A percentile compares a stretch with the other conserved stretches of the same genome.
These are phyloP conservation scores for Ianthella basta DNA, from an alignment of 37 sponge, comb jelly and placozoan species.

Conservation along the genomic window DNA sequence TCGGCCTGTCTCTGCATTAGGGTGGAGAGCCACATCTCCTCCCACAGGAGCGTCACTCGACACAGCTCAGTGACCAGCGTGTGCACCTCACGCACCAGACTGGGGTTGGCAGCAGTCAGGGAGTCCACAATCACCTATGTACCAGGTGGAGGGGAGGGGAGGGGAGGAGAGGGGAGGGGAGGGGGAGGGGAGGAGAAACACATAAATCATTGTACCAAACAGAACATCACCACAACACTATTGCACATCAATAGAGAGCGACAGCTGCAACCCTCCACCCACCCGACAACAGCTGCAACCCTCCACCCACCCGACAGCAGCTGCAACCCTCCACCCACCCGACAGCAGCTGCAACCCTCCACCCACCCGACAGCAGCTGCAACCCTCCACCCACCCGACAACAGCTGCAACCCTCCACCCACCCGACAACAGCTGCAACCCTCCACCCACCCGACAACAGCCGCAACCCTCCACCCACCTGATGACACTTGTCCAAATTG, in stretches of 20 bases:
- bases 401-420: no score
- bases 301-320: no score
- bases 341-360: no score
- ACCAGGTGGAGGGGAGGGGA: neutral
- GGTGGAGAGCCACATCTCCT: conserved; percentile 94
- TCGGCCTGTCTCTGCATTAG: conserved; percentile 90
- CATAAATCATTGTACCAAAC: neutral
- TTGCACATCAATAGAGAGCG: no score
- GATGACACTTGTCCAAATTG: conserved; percentile 78
- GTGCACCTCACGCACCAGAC: conserved; percentile 77
- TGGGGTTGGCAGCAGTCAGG: conserved; percentile 60
- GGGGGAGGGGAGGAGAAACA: neutral
- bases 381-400: no score
- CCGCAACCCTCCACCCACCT: conserved; percentile 15
- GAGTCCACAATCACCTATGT: conserved; percentile 78
- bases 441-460: no score
- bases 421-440: no score
- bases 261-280: no score
- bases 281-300: no score
- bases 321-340: no score
- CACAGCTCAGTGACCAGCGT: conserved; percentile 83
- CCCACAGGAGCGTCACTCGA: conserved; percentile 92
- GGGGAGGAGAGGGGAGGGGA: neutral
- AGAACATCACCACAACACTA: neutral
- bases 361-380: no score